Percentiles rank a stretch among this genome's conserved stretches.
Evolutionary conservation across 35 echinoderm and acorn worm species (phyloP).

Genomic region (Apostichopus californicus): DNA sequence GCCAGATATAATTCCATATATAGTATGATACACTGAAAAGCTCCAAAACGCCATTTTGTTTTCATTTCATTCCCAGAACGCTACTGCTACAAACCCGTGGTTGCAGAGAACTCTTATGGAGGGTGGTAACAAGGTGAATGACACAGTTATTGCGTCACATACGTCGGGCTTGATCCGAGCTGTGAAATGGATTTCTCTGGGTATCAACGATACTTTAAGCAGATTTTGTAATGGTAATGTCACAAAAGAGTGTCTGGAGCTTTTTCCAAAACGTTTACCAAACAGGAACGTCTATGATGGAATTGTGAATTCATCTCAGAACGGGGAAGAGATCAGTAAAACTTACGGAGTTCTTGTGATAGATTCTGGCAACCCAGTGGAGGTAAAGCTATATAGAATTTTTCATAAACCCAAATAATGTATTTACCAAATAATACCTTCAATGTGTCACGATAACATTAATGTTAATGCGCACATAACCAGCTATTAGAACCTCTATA

Average conservation of each 20-base stretch:
- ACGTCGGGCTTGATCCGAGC: neutral
- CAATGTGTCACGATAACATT: too few relatives aligned
- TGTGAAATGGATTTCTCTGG: neutral
- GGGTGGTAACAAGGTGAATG: neutral
- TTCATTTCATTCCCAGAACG: neutral
- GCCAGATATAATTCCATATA: too few relatives aligned
- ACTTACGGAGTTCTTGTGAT: neutral
- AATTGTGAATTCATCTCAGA: neutral
- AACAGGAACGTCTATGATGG: neutral
- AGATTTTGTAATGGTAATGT: neutral
- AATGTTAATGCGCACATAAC: too few relatives aligned
- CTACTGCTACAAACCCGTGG: neutral
- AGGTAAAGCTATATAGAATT: too few relatives aligned
- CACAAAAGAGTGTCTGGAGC: neutral
- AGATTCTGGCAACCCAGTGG: neutral
- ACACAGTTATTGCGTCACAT: neutral
- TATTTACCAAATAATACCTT: too few relatives aligned
- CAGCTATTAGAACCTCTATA: too few relatives aligned
- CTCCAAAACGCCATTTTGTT: too few relatives aligned
- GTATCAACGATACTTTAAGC: neutral
- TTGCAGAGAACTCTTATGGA: neutral
- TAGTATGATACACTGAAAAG: too few relatives aligned
- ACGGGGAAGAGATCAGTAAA: neutral
- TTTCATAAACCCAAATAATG: too few relatives aligned
- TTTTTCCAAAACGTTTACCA: neutral